Evolutionary conservation across 1,140 invertebrate species (phyloP).

Genomic region (Pemphigus obesinymphae): DNA sequence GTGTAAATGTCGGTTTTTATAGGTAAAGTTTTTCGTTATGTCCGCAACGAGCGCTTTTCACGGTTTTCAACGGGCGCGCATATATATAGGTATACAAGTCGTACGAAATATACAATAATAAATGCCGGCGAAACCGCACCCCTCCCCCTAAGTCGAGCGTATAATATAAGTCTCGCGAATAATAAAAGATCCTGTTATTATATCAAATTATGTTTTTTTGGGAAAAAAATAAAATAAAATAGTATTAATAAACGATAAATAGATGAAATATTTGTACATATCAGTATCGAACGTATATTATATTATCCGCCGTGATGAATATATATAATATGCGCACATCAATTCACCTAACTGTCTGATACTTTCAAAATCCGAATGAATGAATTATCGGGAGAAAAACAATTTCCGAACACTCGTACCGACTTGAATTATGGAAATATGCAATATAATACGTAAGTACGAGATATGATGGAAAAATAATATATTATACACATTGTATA

Average conservation of each 20-base stretch:
- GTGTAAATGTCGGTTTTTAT: conserved; percentile 31
- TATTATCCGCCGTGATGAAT: neutral
- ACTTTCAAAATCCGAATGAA: neutral
- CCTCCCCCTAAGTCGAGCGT: neutral
- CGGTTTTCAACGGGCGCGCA: neutral
- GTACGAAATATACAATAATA: neutral
- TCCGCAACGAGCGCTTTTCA: conserved; percentile 34
- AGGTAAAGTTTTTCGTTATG: neutral
- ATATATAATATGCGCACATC: neutral
- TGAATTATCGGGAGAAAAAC: conserved; percentile 24
- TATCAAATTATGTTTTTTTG: too few relatives aligned
- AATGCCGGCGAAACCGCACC: neutral
- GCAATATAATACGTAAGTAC: too few relatives aligned
- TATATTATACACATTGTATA: conserved; percentile 2
- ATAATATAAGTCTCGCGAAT: neutral
- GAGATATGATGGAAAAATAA: neutral
- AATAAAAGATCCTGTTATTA: neutral
- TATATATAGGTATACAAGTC: neutral
- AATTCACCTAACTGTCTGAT: conserved; percentile 4
- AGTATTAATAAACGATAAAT: neutral
- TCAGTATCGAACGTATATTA: neutral
- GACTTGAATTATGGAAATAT: neutral
- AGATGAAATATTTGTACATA: neutral
- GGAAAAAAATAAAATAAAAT: too few relatives aligned
- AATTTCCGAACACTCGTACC: neutral